Conservation (phyloP, 2,113 vertebrate genomes). For the Nycticorax nycticorax region DNA sequence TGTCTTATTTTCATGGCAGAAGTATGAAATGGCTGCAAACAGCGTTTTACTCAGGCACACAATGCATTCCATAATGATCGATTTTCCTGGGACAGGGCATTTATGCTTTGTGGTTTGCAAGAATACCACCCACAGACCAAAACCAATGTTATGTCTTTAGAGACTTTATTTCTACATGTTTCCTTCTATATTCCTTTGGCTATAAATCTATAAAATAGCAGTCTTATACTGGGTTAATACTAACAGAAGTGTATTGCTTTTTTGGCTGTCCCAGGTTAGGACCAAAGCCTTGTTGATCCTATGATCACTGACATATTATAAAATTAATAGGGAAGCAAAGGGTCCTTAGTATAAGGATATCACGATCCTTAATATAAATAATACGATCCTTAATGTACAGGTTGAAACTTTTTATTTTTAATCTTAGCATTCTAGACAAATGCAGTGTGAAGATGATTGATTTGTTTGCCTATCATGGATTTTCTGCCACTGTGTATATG, state of each 20-base stretch:
- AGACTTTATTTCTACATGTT: background rate
- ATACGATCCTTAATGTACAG: background rate
- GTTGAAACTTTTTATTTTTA: background rate
- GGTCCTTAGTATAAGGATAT: background rate
- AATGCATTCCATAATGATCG: slow-evolving; percentile 33
- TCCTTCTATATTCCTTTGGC: background rate
- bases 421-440: background rate
- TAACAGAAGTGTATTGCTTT: background rate
- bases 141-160: background rate
- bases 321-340: background rate
- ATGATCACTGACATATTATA: background rate
- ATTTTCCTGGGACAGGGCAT: slow-evolving; percentile 54
- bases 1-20: background rate
- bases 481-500: slow-evolving; percentile 28
- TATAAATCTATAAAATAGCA: background rate
- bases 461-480: slow-evolving; percentile 29
- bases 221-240: background rate
- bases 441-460: background rate
- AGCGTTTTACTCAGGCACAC: slow-evolving; percentile 34
- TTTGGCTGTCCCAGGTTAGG: background rate
- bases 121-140: slow-evolving; percentile 47
- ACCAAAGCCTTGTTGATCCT: background rate
- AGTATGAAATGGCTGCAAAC: slow-evolving; percentile 29
- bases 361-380: background rate
- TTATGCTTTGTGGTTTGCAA: slow-evolving; percentile 50